These are phyloP conservation scores for Mythimna impura DNA, from an alignment of 2,888 invertebrate genomes.

Conservation along the genomic window DNA sequence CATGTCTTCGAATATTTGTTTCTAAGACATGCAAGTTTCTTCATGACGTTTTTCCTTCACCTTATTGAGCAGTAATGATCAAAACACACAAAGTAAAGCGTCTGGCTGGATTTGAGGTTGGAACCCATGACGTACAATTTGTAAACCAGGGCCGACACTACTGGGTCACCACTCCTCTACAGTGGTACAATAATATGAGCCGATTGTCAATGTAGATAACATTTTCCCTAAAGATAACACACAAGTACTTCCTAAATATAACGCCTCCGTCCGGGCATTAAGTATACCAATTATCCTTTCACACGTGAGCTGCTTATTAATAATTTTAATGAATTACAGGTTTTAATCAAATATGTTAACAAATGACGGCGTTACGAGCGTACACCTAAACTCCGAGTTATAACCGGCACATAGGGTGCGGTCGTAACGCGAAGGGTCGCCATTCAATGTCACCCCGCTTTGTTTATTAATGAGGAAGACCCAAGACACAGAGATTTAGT, in stretches of 20 bases:
- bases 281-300: constrained; percentile 35
- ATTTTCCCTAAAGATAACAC: constrained; percentile 21
- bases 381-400: constrained; percentile 54
- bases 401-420: constrained; percentile 60
- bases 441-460: constrained; percentile 59
- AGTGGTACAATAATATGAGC: background rate
- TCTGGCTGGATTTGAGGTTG: no score
- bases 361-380: constrained; percentile 61
- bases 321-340: constrained; percentile 61
- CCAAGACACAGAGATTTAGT: constrained; percentile 79
- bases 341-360: constrained; percentile 68
- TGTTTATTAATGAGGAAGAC: constrained; percentile 76
- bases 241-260: constrained; percentile 17
- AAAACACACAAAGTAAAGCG: no score
- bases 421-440: constrained; percentile 50
- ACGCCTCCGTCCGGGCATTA: constrained; percentile 28
- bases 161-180: no score
- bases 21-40: no score
- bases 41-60: no score
- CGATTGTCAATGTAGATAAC: background rate
- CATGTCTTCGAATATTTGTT: no score
- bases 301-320: constrained; percentile 51
- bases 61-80: no score
- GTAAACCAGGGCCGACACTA: background rate
- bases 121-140: no score